Percentiles rank a stretch among this genome's conserved stretches.
These are phyloP conservation scores for Halictus rubicundus DNA, from an alignment of 1,140 invertebrate species.

Conservation along the genomic window DNA sequence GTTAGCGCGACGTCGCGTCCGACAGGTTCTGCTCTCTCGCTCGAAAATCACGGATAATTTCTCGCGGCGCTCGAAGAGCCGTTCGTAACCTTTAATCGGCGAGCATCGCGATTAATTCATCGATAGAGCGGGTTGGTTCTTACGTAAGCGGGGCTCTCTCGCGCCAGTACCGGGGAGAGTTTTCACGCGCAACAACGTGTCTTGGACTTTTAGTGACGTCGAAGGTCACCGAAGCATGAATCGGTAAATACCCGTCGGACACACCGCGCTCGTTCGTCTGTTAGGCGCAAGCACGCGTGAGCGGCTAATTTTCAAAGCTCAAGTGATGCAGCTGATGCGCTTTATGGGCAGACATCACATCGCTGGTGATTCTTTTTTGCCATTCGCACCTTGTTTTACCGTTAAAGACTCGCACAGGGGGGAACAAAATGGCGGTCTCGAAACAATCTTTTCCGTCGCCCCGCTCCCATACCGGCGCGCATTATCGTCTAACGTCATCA, in stretches of 20 bases:
- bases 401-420: no score
- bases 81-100: conserved; percentile 33
- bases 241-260: conserved; percentile 49
- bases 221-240: conserved; percentile 53
- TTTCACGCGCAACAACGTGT: conserved; percentile 9
- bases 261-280: conserved; percentile 25
- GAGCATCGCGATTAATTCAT: conserved; percentile 42
- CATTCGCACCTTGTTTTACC: no score
- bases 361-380: no score
- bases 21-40: no score
- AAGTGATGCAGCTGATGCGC: background rate
- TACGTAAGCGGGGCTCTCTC: conserved; percentile 14
- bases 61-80: no score
- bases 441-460: no score
- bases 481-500: no score
- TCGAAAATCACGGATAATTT: no score
- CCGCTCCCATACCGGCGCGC: no score
- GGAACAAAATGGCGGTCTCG: no score
- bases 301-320: conserved; percentile 45
- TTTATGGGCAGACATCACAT: no score
- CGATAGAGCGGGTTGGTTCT: conserved; percentile 9
- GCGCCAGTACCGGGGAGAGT: conserved; percentile 11
- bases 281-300: conserved; percentile 25
- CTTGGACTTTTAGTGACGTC: conserved; percentile 41
- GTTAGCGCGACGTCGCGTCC: no score